Evolutionary conservation across 2,113 vertebrate genomes (phyloP).

Genomic region (Lampris megalopsis): DNA sequence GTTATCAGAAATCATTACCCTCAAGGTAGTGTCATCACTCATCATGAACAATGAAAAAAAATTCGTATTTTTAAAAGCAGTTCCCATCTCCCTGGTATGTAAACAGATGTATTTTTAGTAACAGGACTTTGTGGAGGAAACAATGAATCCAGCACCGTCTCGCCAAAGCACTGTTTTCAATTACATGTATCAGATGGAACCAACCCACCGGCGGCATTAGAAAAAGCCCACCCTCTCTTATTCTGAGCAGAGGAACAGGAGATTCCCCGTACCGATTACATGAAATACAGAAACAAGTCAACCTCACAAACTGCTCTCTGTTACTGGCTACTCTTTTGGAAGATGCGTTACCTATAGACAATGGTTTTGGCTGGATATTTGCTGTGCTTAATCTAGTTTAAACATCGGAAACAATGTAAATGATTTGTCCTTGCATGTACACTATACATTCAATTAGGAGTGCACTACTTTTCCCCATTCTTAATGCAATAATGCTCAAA

Average conservation of each 20-base stretch:
- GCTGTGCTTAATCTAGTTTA: not conserved
- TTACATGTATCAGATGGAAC: constrained; percentile 42
- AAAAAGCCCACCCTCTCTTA: constrained; percentile 6
- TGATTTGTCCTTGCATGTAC: not conserved
- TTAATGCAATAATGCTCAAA: too few species aligned
- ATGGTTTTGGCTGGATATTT: not conserved
- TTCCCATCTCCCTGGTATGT: not conserved
- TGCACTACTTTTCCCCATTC: too few species aligned
- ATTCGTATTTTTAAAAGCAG: constrained; percentile 20
- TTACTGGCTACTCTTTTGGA: too few species aligned
- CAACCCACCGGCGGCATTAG: constrained; percentile 23
- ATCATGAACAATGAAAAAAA: not conserved
- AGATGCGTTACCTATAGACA: too few species aligned
- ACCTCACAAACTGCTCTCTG: too few species aligned
- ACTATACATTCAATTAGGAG: too few species aligned
- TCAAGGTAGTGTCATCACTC: not conserved
- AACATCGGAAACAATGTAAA: not conserved
- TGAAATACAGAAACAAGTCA: too few species aligned
- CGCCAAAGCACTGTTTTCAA: constrained; percentile 50
- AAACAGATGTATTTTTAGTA: not conserved
- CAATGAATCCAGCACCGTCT: not conserved
- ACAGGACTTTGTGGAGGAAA: not conserved
- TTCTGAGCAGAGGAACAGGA: constrained; percentile 26
- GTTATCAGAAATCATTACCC: not conserved
- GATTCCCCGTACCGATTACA: not conserved